phyloP scores from a whole-genome alignment of 2,888 invertebrate species.

The Congeria kusceri region DNA sequence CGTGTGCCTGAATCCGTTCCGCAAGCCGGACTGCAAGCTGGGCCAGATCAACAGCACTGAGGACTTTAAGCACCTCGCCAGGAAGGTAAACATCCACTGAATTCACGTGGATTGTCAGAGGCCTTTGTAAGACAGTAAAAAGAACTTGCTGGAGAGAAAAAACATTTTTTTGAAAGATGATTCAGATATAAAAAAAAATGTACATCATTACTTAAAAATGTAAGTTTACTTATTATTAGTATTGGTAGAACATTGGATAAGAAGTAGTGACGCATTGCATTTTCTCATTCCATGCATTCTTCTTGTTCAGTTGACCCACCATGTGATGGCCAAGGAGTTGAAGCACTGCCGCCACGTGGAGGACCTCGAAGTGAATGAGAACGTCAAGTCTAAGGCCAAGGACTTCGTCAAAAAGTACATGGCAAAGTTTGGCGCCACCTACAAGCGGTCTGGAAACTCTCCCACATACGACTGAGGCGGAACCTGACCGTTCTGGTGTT shows the following conservation, averaged over 20 bases:
- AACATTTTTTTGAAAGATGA: too few relatives aligned
- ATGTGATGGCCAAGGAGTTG: conserved; percentile 97
- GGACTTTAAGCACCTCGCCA: conserved; percentile 97
- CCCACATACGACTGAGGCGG: conserved; percentile 60
- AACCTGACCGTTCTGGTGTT: too few relatives aligned
- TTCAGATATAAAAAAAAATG: too few relatives aligned
- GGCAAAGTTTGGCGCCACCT: conserved; percentile 95
- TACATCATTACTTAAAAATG: too few relatives aligned
- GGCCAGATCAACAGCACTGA: conserved; percentile 95
- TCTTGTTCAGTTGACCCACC: conserved; percentile 96
- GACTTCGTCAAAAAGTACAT: conserved; percentile 98
- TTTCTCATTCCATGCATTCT: too few relatives aligned
- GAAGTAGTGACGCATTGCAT: too few relatives aligned
- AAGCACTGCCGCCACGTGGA: conserved; percentile 95
- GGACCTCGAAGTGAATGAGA: conserved; percentile 94
- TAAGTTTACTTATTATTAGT: too few relatives aligned
- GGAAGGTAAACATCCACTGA: conserved; percentile 91
- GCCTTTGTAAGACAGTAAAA: too few relatives aligned
- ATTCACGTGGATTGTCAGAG: too few relatives aligned
- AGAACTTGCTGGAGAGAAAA: too few relatives aligned
- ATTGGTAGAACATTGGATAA: too few relatives aligned
- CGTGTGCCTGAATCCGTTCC: conserved; percentile 94
- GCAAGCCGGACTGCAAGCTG: conserved; percentile 92
- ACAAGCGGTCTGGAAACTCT: conserved; percentile 84
- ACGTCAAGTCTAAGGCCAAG: conserved; percentile 96